These are phyloP conservation scores for Lycia hirtaria DNA, from an alignment of 2,888 invertebrate species.

Conservation along the genomic window DNA sequence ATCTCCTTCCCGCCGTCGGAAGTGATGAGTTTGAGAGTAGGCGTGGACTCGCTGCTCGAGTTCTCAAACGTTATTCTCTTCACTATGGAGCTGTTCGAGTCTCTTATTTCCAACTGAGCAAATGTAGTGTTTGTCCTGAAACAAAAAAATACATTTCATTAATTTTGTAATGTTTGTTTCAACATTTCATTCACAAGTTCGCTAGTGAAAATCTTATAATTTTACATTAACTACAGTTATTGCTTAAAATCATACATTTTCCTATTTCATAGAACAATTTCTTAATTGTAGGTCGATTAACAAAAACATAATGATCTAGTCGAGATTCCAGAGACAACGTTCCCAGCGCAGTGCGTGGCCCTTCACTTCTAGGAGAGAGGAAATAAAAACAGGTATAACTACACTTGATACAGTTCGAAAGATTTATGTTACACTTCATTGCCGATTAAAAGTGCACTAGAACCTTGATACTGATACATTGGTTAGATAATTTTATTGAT, in stretches of 20 bases:
- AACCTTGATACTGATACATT: not conserved
- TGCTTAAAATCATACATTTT: constrained; percentile 5
- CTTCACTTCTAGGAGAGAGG: constrained; percentile 28
- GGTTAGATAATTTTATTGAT: not conserved
- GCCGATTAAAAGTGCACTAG: constrained; percentile 1
- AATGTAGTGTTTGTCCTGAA: constrained; percentile 79
- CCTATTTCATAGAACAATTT: constrained; percentile 14
- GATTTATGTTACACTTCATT: constrained; percentile 5
- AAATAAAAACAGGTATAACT: constrained; percentile 18
- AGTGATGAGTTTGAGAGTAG: constrained; percentile 66
- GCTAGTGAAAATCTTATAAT: not conserved
- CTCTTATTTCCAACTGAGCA: constrained; percentile 77
- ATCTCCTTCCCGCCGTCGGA: constrained; percentile 73
- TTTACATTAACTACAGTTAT: not conserved
- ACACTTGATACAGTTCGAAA: constrained; percentile 20
- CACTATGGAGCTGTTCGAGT: constrained; percentile 70
- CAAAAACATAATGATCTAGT: constrained; percentile 30
- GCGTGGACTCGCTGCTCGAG: constrained; percentile 67
- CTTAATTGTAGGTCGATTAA: constrained; percentile 14
- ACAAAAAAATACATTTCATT: constrained; percentile 40
- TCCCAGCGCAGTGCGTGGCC: constrained; percentile 24
- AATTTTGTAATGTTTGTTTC: not conserved
- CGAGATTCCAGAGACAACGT: constrained; percentile 36
- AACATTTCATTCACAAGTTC: constrained; percentile 5
- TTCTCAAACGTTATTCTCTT: constrained; percentile 75